These are phyloP conservation scores for Lepidotrigona ventralis DNA, from an alignment of 1,140 invertebrate species.

Conservation along the genomic window DNA sequence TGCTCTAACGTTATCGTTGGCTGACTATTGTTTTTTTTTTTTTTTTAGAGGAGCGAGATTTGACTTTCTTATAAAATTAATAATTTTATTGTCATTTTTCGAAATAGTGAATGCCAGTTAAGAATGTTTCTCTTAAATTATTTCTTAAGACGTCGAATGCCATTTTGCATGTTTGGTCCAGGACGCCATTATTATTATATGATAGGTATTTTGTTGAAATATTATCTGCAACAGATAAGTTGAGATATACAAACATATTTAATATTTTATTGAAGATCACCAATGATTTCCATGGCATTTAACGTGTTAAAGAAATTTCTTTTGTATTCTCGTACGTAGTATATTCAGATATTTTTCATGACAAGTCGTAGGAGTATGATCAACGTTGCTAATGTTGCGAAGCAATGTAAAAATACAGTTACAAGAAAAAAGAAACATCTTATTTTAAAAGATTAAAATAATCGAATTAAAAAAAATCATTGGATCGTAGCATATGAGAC, in stretches of 20 bases:
- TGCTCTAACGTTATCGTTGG: background rate
- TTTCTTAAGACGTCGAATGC: background rate
- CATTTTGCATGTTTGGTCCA: too few relatives aligned
- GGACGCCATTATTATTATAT: too few relatives aligned
- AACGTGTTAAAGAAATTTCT: background rate
- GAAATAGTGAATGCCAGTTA: background rate
- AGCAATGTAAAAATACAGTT: too few relatives aligned
- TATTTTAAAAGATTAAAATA: background rate
- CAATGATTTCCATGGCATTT: too few relatives aligned
- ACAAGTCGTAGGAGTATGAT: too few relatives aligned
- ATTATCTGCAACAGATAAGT: too few relatives aligned
- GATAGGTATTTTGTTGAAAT: too few relatives aligned
- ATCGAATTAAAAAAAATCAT: background rate
- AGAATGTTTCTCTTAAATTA: background rate
- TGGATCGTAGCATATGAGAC: background rate
- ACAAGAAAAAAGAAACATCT: too few relatives aligned
- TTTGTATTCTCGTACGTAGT: background rate
- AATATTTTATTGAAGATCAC: too few relatives aligned
- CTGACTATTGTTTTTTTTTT: background rate
- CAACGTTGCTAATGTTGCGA: background rate
- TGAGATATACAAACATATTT: too few relatives aligned
- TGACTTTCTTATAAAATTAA: background rate
- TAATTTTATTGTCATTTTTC: background rate
- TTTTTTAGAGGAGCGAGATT: background rate
- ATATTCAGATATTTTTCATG: background rate